A percentile compares a stretch with the other conserved stretches of the same genome.
phyloP scores from a whole-genome alignment of 2,888 invertebrate species.

The Nomada lathburiana region DNA sequence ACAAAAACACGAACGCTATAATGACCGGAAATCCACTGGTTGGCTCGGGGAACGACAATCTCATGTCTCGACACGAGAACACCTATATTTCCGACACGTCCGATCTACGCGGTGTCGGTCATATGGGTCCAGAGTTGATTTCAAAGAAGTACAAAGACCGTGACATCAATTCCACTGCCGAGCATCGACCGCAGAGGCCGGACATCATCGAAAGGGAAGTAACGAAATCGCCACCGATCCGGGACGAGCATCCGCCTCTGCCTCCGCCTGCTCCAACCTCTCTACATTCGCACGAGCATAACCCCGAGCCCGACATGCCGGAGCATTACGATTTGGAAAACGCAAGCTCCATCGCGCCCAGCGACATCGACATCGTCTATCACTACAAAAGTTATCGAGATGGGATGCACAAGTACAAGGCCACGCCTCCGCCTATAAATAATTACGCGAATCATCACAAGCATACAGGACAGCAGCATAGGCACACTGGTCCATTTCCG shows the following conservation, averaged over 20 bases:
- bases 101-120: slow-evolving; percentile 89
- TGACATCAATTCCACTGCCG: slow-evolving; percentile 87
- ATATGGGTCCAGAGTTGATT: slow-evolving; percentile 93
- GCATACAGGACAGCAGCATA: slow-evolving; percentile 89
- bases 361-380: slow-evolving; percentile 98
- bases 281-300: slow-evolving; percentile 90
- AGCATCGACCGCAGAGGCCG: slow-evolving; percentile 88
- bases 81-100: slow-evolving; percentile 87
- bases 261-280: slow-evolving; percentile 90
- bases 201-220: slow-evolving; percentile 97
- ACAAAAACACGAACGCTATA: slow-evolving; percentile 92
- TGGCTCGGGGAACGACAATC: slow-evolving; percentile 89
- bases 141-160: slow-evolving; percentile 96
- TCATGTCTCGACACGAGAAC: slow-evolving; percentile 89
- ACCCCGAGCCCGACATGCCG: slow-evolving; percentile 91
- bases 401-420: slow-evolving; percentile 94
- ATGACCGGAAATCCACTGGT: slow-evolving; percentile 89
- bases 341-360: slow-evolving; percentile 98
- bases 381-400: slow-evolving; percentile 98
- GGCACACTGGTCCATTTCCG: slow-evolving; percentile 89
- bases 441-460: slow-evolving; percentile 91
- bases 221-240: slow-evolving; percentile 92
- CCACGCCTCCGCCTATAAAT: slow-evolving; percentile 92
- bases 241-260: slow-evolving; percentile 92
- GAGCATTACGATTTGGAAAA: slow-evolving; percentile 99